Evolutionary conservation across 1,140 invertebrate genomes (phyloP).

Genomic region (Drosophila orena): DNA sequence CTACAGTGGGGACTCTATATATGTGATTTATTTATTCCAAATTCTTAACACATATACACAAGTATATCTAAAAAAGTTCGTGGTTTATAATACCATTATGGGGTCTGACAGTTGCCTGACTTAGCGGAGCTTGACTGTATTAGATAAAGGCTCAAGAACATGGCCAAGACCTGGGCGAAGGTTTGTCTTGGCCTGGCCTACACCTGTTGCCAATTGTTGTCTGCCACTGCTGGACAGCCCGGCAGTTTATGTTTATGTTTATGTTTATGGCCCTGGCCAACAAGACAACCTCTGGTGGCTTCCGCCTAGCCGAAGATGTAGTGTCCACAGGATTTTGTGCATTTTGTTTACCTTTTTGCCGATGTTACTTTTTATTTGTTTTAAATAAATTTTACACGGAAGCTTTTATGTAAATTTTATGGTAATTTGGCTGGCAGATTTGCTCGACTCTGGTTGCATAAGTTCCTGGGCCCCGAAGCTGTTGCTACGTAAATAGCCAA

Average conservation of each 20-base stretch:
- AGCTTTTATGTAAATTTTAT: slow-evolving; percentile 83
- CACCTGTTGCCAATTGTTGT: slow-evolving; percentile 81
- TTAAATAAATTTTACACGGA: slow-evolving; percentile 83
- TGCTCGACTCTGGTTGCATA: slow-evolving; percentile 44
- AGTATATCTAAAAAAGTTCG: too few relatives aligned
- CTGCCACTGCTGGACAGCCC: slow-evolving; percentile 27
- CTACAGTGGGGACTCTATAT: slow-evolving; percentile 9
- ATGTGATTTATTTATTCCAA: too few relatives aligned
- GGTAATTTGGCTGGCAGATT: slow-evolving; percentile 62
- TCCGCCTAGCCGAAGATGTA: slow-evolving; percentile 62
- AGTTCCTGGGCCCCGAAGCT: slow-evolving; percentile 11
- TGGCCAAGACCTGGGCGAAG: slow-evolving; percentile 30
- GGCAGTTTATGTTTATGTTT: slow-evolving; percentile 74
- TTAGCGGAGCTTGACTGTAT: slow-evolving; percentile 12
- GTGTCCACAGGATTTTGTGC: slow-evolving; percentile 58
- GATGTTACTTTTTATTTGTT: slow-evolving; percentile 65
- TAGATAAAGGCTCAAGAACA: slow-evolving; percentile 61
- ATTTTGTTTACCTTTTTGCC: slow-evolving; percentile 37
- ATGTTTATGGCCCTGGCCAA: slow-evolving; percentile 65
- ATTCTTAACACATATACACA: too few relatives aligned
- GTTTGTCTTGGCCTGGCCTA: slow-evolving; percentile 58
- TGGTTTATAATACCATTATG: too few relatives aligned
- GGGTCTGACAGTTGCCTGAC: too few relatives aligned
- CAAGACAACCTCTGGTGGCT: slow-evolving; percentile 50
- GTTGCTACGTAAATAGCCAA: slow-evolving; percentile 27